Percentiles rank a stretch among this genome's conserved stretches.
These are phyloP conservation scores for Cistogaster globosa DNA, from an alignment of 2,888 invertebrate genomes.

Conservation along the genomic window DNA sequence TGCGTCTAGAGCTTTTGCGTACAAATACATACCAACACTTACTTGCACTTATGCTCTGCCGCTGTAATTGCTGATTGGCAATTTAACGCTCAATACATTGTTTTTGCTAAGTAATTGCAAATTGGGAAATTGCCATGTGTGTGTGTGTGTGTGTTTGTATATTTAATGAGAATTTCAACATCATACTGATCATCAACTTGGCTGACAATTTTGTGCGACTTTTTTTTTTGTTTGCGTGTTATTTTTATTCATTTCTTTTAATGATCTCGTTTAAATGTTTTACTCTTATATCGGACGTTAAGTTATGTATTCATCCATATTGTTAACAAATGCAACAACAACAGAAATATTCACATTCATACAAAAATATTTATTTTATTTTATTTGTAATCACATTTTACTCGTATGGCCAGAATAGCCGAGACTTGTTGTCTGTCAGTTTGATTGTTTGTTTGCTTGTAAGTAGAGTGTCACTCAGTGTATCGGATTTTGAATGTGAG, in stretches of 20 bases:
- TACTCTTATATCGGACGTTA: conserved; percentile 34
- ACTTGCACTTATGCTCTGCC: conserved; percentile 43
- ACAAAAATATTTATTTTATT: background rate
- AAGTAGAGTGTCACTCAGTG: conserved; percentile 18
- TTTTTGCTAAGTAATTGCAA: conserved; percentile 59
- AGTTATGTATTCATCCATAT: conserved; percentile 21
- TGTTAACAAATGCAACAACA: conserved; percentile 16
- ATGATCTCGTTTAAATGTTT: conserved; percentile 69
- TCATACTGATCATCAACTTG: background rate
- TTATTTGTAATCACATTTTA: background rate
- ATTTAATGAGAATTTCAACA: background rate
- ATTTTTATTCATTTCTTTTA: conserved; percentile 52
- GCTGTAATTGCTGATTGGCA: conserved; percentile 68
- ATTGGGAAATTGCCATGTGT: conserved; percentile 40
- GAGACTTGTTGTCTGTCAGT: conserved; percentile 55
- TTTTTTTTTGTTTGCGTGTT: conserved; percentile 27
- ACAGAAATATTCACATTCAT: conserved; percentile 7
- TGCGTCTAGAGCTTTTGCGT: conserved; percentile 14
- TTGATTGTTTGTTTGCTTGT: conserved; percentile 7
- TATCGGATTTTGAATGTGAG: conserved; percentile 9
- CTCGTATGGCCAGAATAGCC: conserved; percentile 21
- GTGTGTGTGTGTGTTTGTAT: background rate
- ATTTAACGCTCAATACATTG: conserved; percentile 66
- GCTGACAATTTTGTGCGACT: background rate
- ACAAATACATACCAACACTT: background rate